phyloP scores from a whole-genome alignment of 2,888 invertebrate species.

The Itoplectis maculator region DNA sequence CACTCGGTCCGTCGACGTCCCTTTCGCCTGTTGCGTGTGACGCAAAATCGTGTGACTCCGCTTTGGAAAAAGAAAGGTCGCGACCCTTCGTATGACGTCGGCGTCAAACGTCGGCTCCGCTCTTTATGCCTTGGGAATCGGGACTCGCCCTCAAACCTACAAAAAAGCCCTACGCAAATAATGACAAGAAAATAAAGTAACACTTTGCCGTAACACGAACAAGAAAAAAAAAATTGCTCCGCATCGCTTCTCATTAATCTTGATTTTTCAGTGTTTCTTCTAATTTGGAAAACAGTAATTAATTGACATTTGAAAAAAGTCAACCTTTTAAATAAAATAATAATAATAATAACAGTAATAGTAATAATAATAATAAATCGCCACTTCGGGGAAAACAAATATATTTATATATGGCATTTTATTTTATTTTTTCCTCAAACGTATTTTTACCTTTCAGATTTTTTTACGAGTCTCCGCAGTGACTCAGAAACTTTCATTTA shows the following conservation, averaged over 20 bases:
- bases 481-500: constrained; percentile 9
- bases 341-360: no score
- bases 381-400: no score
- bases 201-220: constrained; percentile 21
- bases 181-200: constrained; percentile 51
- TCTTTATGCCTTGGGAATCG: constrained; percentile 56
- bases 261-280: background rate
- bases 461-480: background rate
- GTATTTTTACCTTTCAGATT: constrained; percentile 44
- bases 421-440: background rate
- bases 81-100: constrained; percentile 68
- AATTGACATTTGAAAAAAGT: no score
- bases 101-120: constrained; percentile 11
- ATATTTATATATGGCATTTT: no score
- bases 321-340: no score
- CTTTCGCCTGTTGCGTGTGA: constrained; percentile 49
- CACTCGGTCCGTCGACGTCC: no score
- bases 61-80: constrained; percentile 71
- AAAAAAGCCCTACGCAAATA: constrained; percentile 55
- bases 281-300: background rate
- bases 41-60: constrained; percentile 74
- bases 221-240: background rate
- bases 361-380: no score
- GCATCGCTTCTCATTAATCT: constrained; percentile 2
- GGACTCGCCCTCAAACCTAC: constrained; percentile 16